Percentiles rank a stretch among this genome's conserved stretches.
These are phyloP conservation scores for Corythaixoides concolor DNA, from an alignment of 2,113 vertebrate genomes.

Conservation along the genomic window DNA sequence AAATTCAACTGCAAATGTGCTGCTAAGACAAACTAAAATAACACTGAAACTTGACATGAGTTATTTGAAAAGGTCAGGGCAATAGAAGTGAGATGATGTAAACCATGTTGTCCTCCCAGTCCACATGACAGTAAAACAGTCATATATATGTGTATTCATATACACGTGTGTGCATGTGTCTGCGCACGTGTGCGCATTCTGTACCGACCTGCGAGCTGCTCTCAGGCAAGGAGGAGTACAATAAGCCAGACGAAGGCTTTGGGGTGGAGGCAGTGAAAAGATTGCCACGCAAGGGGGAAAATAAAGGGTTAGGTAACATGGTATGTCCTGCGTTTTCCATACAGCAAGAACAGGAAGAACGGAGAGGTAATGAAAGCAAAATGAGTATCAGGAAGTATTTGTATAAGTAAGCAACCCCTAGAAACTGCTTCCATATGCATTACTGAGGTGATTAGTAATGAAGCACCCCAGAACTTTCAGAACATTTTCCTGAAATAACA, in stretches of 20 bases:
- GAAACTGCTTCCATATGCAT: neutral
- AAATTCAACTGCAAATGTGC: neutral
- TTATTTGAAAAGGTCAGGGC: neutral
- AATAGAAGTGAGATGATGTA: neutral
- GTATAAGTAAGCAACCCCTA: neutral
- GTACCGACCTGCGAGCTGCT: neutral
- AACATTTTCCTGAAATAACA: neutral
- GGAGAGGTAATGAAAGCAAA: neutral
- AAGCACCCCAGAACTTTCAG: neutral
- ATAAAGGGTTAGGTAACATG: neutral
- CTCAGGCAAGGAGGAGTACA: neutral
- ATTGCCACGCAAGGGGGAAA: neutral
- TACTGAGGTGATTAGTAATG: neutral
- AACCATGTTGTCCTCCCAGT: neutral
- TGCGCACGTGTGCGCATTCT: accelerated
- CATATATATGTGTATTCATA: accelerated
- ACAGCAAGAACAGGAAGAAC: accelerated
- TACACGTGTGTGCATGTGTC: accelerated
- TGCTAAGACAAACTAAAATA: neutral
- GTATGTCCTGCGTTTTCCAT: neutral
- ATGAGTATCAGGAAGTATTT: neutral
- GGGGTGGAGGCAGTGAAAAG: neutral
- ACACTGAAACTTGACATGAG: neutral
- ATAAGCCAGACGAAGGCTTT: neutral
- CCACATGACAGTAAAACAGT: neutral